Base-by-base conservation (phyloP, 37 sponge, comb jelly and placozoan species). In the Agelas oroides region DNA sequence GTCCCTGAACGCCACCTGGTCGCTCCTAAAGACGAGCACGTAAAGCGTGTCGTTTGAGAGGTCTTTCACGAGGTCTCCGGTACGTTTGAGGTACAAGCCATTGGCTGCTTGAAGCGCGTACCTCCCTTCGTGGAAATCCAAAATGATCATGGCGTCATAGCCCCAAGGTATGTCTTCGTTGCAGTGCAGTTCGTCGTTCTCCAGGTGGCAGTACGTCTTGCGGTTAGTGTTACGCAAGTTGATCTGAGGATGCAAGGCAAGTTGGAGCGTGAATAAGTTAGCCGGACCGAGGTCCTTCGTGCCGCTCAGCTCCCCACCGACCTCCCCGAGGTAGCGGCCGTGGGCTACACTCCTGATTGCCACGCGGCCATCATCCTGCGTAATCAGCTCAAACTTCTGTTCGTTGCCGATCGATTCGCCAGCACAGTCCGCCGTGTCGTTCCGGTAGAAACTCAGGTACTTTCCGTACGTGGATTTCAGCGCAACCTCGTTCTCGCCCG, bases 151-250 rank as follows among this genome's bases (percentile, higher is more conserved):
- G 34, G 97, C 91, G 56, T 97, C 97, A 15, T 75, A 66, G 11
- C 97, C 97, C 97, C 97, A 97, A 0, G 97, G 93, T 53, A 97
- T 91, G 19, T 54, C 84, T 71, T 97, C 95, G 53, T 90, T 87
- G 36, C 95, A 92, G 68, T 68, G 67, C 33, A 92, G 57, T 35
- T 86, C 92, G 6, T 74, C 88, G 16, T 60, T 92, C 5, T 40
- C 65, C 21, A 92, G 82, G 60, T 94, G 97, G 33, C 87, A 81
- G 65, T 83, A 97, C 24, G 91, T 76, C 76, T 80, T 86, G 24
- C 97, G 68, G 76, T 91, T 92, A 52, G 92, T 90, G 70, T 90
- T 97, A 65, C 84, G 75, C n/a, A 97, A 92, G 73, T 97, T 97
- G 70, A 97, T 87, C 76, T 94, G 95, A 15, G 97, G 97, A 76